A percentile compares a stretch with the other conserved stretches of the same genome.
These are phyloP conservation scores for Sisyra terminalis DNA, from an alignment of 2,888 invertebrate species.

Conservation along the genomic window DNA sequence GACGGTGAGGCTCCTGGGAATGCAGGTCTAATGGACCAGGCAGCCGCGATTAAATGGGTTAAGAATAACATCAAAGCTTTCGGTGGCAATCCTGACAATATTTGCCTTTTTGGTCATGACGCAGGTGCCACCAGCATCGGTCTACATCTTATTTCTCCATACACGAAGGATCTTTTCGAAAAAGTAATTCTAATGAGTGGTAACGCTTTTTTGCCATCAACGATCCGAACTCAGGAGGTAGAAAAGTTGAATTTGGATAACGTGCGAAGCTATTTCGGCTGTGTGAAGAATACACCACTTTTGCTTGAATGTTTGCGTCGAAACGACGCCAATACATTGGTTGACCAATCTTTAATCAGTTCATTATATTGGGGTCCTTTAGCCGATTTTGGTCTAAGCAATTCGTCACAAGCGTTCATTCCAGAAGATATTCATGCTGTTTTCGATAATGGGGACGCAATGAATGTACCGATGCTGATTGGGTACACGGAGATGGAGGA, in stretches of 20 bases:
- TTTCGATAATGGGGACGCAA: conserved; percentile 41
- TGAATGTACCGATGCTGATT: conserved; percentile 54
- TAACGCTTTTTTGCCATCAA: conserved; percentile 43
- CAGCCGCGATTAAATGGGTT: conserved; percentile 64
- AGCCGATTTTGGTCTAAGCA: conserved; percentile 52
- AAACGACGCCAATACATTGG: conserved; percentile 38
- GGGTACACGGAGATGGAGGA: conserved; percentile 75
- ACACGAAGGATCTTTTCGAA: conserved; percentile 47
- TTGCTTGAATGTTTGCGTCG: conserved; percentile 53
- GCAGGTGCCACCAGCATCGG: conserved; percentile 66
- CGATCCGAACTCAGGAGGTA: conserved; percentile 43
- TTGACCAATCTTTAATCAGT: conserved; percentile 33
- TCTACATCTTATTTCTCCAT: conserved; percentile 49
- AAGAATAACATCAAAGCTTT: conserved; percentile 57
- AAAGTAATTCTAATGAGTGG: conserved; percentile 72
- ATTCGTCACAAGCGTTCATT: conserved; percentile 45
- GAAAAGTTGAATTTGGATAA: conserved; percentile 43
- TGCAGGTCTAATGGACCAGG: conserved; percentile 66
- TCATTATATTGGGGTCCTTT: conserved; percentile 57
- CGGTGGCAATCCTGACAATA: conserved; percentile 57
- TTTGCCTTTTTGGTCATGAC: conserved; percentile 65
- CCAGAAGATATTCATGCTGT: conserved; percentile 45
- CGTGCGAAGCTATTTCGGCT: conserved; percentile 48
- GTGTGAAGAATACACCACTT: conserved; percentile 47
- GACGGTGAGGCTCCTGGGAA: conserved; percentile 67